Evolutionary conservation across 1,140 invertebrate species (phyloP).

Genomic region (Eciton burchellii): DNA sequence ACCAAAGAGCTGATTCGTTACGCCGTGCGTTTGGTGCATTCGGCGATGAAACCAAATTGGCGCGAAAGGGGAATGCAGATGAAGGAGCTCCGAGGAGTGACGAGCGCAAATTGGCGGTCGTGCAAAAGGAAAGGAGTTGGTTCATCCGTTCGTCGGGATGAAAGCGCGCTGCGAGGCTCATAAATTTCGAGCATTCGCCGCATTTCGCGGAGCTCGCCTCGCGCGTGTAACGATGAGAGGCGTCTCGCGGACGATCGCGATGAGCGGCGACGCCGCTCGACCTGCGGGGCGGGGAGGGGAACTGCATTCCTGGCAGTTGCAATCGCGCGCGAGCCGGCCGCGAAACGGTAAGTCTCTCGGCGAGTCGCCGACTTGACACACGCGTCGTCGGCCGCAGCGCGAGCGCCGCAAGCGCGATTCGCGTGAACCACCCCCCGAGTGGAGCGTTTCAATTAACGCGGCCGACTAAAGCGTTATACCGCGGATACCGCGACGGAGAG

Average conservation of each 20-base stretch:
- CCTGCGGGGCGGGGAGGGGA: background rate
- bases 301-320: constrained; percentile 1
- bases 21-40: too few species aligned
- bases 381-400: constrained; percentile 24
- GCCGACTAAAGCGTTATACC: background rate
- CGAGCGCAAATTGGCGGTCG: constrained; percentile 61
- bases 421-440: background rate
- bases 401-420: constrained; percentile 21
- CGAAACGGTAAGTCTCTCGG: constrained; percentile 25
- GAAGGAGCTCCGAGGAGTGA: constrained; percentile 52
- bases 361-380: constrained; percentile 16
- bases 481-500: background rate
- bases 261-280: background rate
- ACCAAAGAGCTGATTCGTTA: too few species aligned
- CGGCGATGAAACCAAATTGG: background rate
- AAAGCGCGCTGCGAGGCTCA: constrained; percentile 46
- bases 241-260: background rate
- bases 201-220: constrained; percentile 7
- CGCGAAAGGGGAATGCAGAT: constrained; percentile 21
- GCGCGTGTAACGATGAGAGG: background rate
- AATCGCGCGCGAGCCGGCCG: constrained; percentile 15
- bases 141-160: background rate
- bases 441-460: constrained; percentile 26
- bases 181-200: constrained; percentile 60
- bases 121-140: constrained; percentile 1